phyloP scores from a whole-genome alignment of 1,140 invertebrate genomes.

The Rhizoglyphus robini region DNA sequence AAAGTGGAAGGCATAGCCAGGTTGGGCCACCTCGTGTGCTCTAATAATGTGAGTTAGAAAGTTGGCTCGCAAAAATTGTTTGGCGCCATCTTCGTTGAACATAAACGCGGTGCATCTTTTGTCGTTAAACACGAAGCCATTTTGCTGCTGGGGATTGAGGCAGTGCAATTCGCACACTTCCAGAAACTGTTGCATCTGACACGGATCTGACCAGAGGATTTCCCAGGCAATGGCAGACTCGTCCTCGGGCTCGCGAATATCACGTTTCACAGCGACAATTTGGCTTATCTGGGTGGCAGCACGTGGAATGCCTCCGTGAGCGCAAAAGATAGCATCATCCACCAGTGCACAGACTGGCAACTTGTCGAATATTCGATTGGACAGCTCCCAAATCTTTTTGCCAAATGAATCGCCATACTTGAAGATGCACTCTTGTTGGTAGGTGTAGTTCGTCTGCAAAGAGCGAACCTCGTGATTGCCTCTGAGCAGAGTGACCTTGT shows the following conservation, averaged over 20 bases:
- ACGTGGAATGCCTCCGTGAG: constrained; percentile 58
- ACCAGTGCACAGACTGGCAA: constrained; percentile 54
- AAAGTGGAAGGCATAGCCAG: too few species aligned
- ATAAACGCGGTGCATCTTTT: constrained; percentile 54
- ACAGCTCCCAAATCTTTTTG: constrained; percentile 47
- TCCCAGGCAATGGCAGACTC: constrained; percentile 53
- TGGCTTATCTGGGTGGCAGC: constrained; percentile 29
- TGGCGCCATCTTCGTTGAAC: constrained; percentile 50
- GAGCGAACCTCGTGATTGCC: constrained; percentile 51
- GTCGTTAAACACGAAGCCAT: constrained; percentile 49
- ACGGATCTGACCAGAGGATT: constrained; percentile 65
- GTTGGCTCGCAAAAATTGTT: constrained; percentile 48
- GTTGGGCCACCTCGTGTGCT: constrained; percentile 60
- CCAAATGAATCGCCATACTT: constrained; percentile 52
- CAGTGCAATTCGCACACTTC: constrained; percentile 2
- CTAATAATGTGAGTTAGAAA: constrained; percentile 50
- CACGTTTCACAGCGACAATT: constrained; percentile 41
- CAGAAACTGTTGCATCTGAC: constrained; percentile 31
- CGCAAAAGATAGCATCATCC: constrained; percentile 55
- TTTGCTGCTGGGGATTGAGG: constrained; percentile 4
- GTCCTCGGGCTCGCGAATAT: constrained; percentile 44
- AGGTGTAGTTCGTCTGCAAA: constrained; percentile 55
- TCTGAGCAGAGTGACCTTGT: constrained; percentile 45
- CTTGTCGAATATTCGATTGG: constrained; percentile 53
- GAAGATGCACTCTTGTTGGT: constrained; percentile 46